A percentile compares a stretch with the other conserved stretches of the same genome.
phyloP scores from a whole-genome alignment of 2,113 vertebrate species.

The Gopherus flavomarginatus region DNA sequence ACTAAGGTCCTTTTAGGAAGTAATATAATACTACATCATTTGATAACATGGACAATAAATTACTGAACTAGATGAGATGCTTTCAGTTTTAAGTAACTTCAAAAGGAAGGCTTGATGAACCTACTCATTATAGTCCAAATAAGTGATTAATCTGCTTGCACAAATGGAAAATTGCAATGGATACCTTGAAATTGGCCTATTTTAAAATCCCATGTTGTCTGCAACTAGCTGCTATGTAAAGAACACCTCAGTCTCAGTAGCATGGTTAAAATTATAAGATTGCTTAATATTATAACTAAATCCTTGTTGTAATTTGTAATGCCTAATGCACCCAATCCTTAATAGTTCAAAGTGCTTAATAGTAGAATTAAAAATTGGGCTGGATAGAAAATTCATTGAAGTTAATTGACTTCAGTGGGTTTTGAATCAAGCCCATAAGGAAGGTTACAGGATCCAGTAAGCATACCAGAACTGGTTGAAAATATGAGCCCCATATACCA shows the following conservation, averaged over 20 bases:
- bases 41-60: not conserved
- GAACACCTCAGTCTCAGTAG: not conserved
- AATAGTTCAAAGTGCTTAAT: not conserved
- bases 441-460: not conserved
- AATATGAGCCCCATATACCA: not conserved
- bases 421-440: not conserved
- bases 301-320: fast-evolving
- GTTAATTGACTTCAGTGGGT: not conserved
- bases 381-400: not conserved
- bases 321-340: not conserved
- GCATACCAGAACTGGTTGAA: not conserved
- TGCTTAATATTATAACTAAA: not conserved
- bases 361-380: not conserved
- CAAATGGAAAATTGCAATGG: not conserved
- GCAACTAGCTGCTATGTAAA: not conserved
- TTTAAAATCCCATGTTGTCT: not conserved
- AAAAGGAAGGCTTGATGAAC: not conserved
- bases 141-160: not conserved
- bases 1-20: not conserved
- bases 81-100: not conserved
- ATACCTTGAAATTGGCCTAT: not conserved
- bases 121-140: not conserved
- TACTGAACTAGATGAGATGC: not conserved
- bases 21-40: not conserved
- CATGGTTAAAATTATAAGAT: not conserved